Percentiles rank a stretch among this genome's conserved stretches.
These are phyloP conservation scores for Hirundichthys speculiger DNA, from an alignment of 2,113 vertebrate genomes.

Conservation along the genomic window DNA sequence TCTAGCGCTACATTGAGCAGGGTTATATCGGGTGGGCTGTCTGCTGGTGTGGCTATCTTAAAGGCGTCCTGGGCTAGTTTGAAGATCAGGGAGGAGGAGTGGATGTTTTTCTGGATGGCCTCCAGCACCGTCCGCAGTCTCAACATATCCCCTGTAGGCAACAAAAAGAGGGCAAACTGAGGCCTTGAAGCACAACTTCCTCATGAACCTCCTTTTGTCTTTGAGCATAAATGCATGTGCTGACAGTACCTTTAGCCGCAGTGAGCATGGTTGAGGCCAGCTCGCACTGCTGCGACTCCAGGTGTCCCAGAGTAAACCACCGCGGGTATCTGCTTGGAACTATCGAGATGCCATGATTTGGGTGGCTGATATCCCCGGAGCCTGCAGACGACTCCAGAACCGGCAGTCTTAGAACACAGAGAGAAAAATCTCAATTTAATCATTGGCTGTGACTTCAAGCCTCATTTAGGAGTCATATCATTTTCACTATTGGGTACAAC, in stretches of 20 bases:
- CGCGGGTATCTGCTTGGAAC: conserved; percentile 95
- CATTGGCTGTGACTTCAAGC: neutral
- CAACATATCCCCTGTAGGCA: conserved; percentile 89
- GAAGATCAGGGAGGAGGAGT: conserved; percentile 98
- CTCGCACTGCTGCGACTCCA: conserved; percentile 99
- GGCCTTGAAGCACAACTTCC: neutral
- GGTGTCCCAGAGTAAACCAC: conserved; percentile 97
- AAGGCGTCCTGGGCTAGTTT: conserved; percentile 98
- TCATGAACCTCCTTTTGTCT: neutral
- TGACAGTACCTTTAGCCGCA: conserved; percentile 77
- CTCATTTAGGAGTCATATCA: neutral
- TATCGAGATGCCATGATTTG: conserved; percentile 95
- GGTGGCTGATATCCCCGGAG: conserved; percentile 88
- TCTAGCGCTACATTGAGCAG: conserved; percentile 96
- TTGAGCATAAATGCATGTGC: neutral
- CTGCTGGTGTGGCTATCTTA: conserved; percentile 95
- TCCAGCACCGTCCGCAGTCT: conserved; percentile 94
- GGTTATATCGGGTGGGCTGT: conserved; percentile 92
- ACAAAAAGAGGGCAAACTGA: conserved; percentile 2
- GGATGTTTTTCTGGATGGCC: conserved; percentile 98
- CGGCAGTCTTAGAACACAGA: conserved; percentile 82
- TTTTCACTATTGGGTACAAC: neutral
- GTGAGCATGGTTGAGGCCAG: conserved; percentile 99
- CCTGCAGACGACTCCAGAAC: conserved; percentile 93
- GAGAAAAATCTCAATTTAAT: neutral